Conservation (phyloP, 2,888 invertebrate species). For the Eupeodes luniger region DNA sequence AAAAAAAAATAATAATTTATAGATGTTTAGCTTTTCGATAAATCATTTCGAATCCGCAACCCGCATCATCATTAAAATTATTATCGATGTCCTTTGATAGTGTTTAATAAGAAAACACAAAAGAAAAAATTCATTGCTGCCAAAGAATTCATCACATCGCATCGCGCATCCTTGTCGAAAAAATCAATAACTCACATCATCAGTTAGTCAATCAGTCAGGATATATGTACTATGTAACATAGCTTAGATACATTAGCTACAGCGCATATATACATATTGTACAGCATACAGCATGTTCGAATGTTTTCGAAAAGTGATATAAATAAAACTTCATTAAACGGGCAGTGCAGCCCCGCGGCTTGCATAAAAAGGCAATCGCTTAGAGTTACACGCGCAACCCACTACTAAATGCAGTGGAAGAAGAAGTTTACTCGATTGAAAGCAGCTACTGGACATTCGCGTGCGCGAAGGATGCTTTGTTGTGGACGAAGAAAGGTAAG, state of each 20-base stretch:
- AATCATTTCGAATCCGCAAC: conserved; percentile 18
- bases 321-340: conserved; percentile 62
- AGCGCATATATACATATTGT: not conserved
- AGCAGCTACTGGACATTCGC: conserved; percentile 91
- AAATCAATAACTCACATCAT: conserved; percentile 2
- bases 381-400: conserved; percentile 78
- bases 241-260: not conserved
- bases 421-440: conserved; percentile 92
- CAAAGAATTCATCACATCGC: conserved; percentile 4
- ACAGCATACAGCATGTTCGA: conserved; percentile 59
- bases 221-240: not conserved
- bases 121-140: conserved; percentile 18
- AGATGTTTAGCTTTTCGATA: conserved; percentile 27
- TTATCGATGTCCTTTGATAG: conserved; percentile 50
- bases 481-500: conserved; percentile 97
- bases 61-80: conserved; percentile 23
- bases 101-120: not conserved
- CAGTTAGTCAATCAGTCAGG: not conserved
- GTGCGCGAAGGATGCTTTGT: conserved; percentile 95
- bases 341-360: conserved; percentile 71
- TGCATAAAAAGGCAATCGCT: conserved; percentile 78
- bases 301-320: conserved; percentile 60
- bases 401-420: conserved; percentile 91
- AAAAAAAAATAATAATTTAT: not conserved
- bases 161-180: not conserved